Conservation (phyloP, 1,140 invertebrate species). For the Oscheius sp. region DNA sequence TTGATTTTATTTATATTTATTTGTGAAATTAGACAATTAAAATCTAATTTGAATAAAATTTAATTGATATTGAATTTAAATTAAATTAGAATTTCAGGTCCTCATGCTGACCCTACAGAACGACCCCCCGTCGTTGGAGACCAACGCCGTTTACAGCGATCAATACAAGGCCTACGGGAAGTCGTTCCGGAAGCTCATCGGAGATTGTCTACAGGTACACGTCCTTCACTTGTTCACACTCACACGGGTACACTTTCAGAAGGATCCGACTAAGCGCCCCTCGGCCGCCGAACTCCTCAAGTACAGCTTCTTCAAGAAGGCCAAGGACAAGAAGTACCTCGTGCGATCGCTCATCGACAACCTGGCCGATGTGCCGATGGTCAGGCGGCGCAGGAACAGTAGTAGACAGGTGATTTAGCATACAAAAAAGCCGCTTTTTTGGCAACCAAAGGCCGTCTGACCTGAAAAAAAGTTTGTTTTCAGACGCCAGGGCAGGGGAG, state of each 20-base stretch:
- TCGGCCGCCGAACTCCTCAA: slow-evolving; percentile 92
- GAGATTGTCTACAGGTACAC: slow-evolving; percentile 77
- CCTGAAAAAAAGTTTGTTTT: no score
- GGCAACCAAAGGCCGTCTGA: no score
- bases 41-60: background rate
- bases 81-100: slow-evolving; percentile 63
- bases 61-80: background rate
- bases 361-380: slow-evolving; percentile 39
- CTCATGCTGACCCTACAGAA: slow-evolving; percentile 96
- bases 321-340: slow-evolving; percentile 91
- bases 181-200: slow-evolving; percentile 87
- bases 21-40: background rate
- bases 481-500: no score
- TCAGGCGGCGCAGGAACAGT: no score
- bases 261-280: slow-evolving; percentile 86
- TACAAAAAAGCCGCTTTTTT: no score
- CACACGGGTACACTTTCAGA: slow-evolving; percentile 64
- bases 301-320: slow-evolving; percentile 97
- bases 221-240: slow-evolving; percentile 86
- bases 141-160: slow-evolving; percentile 88
- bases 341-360: slow-evolving; percentile 77
- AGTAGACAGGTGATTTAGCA: no score
- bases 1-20: background rate
- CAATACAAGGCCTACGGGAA: slow-evolving; percentile 96
- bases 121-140: slow-evolving; percentile 92